These are phyloP conservation scores for Tenodera sinensis DNA, from an alignment of 2,888 invertebrate species.

Conservation along the genomic window DNA sequence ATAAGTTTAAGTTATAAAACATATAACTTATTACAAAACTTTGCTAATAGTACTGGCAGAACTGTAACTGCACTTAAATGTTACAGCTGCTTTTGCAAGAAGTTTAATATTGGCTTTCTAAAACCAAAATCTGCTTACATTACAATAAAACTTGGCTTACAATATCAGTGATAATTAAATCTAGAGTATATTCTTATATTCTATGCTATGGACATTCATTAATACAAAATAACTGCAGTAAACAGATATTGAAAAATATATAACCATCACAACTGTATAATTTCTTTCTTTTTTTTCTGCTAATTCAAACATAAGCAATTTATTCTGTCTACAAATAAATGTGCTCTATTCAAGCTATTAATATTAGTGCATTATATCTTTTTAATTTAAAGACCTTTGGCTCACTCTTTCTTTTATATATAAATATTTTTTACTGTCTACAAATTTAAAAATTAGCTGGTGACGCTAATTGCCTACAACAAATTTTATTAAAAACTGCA, in stretches of 20 bases:
- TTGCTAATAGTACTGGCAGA: neutral
- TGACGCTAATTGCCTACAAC: neutral
- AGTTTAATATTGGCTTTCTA: neutral
- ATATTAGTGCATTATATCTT: neutral
- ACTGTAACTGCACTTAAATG: neutral
- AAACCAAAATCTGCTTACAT: neutral
- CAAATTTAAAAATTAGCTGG: neutral
- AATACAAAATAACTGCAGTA: neutral
- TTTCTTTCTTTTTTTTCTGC: neutral
- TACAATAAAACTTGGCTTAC: neutral
- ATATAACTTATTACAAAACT: neutral
- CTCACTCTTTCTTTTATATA: neutral
- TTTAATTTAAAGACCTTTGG: neutral
- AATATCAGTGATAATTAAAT: neutral
- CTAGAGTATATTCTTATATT: neutral
- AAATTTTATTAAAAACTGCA: neutral
- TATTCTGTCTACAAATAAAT: neutral
- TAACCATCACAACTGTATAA: neutral
- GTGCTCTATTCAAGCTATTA: neutral
- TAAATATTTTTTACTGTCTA: neutral
- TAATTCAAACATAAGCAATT: neutral
- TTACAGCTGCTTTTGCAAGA: neutral
- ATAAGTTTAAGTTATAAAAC: neutral
- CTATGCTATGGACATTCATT: neutral
- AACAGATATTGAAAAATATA: neutral